Conservation (phyloP, 2,113 vertebrate species). For the Protobothrops flavoviridis region DNA sequence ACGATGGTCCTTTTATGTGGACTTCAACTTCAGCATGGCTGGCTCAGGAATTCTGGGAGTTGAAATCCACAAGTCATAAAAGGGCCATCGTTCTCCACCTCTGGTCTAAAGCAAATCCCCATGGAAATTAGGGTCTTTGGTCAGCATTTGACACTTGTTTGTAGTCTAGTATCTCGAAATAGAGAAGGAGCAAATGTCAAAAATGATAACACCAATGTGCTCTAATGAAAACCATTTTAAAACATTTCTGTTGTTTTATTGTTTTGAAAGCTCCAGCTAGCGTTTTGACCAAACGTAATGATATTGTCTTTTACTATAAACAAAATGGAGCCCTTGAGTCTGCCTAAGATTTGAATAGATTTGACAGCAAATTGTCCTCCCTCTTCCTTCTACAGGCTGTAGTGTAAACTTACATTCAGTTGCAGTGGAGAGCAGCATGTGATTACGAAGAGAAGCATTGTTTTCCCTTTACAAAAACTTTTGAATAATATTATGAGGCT, state of each 20-base stretch:
- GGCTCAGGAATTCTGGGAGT: too few relatives aligned
- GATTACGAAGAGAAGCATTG: not conserved
- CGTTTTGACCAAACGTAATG: constrained; percentile 4
- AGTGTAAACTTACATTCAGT: constrained; percentile 26
- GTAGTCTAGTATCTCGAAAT: not conserved
- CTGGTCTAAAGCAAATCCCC: not conserved
- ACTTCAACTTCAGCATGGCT: too few relatives aligned
- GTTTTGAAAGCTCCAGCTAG: constrained; percentile 38
- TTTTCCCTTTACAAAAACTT: constrained; percentile 1
- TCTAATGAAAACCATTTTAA: constrained; percentile 35
- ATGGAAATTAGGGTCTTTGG: not conserved
- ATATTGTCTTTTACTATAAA: constrained; percentile 46
- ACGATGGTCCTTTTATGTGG: too few relatives aligned
- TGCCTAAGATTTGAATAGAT: not conserved
- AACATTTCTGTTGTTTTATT: constrained; percentile 18
- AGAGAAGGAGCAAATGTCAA: not conserved
- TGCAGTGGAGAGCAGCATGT: not conserved
- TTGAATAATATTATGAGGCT: not conserved
- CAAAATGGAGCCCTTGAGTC: constrained; percentile 25
- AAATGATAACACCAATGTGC: not conserved
- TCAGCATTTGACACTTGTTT: not conserved
- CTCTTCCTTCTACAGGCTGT: not conserved
- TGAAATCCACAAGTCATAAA: too few relatives aligned
- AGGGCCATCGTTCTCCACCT: too few relatives aligned
- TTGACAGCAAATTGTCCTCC: not conserved